Percentiles rank a stretch among this genome's conserved stretches.
These are phyloP conservation scores for Harpalus rufipes DNA, from an alignment of 2,888 invertebrate genomes.

Conservation along the genomic window DNA sequence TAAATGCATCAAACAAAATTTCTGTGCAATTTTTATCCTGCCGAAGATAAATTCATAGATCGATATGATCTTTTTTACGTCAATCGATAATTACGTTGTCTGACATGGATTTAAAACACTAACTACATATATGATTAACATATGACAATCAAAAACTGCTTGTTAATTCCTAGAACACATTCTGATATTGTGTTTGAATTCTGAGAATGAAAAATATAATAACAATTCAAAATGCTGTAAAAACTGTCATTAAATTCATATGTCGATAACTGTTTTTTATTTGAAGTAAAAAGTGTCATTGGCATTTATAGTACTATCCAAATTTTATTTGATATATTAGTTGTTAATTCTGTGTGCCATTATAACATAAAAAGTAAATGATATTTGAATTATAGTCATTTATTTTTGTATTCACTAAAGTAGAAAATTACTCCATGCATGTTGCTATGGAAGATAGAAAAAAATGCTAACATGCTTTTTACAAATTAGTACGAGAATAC, in stretches of 20 bases:
- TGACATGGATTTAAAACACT: neutral
- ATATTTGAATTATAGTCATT: neutral
- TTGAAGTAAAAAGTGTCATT: neutral
- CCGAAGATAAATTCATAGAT: neutral
- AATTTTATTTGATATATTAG: neutral
- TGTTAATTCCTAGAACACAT: neutral
- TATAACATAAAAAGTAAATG: neutral
- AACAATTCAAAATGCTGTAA: neutral
- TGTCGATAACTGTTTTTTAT: conserved; percentile 4
- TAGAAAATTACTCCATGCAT: neutral
- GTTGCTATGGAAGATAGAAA: neutral
- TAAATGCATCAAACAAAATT: neutral
- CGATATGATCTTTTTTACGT: neutral
- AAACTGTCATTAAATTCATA: neutral
- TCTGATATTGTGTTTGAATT: neutral
- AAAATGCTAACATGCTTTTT: no score
- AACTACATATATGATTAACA: neutral
- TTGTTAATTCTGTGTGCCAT: neutral
- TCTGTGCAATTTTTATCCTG: neutral
- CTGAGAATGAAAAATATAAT: neutral
- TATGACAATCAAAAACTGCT: neutral
- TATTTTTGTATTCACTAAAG: neutral
- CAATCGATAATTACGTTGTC: neutral
- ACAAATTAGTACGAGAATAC: no score
- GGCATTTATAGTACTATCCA: neutral